Conservation (phyloP, 2,888 invertebrate genomes). For the Ypsolopha sequella region DNA sequence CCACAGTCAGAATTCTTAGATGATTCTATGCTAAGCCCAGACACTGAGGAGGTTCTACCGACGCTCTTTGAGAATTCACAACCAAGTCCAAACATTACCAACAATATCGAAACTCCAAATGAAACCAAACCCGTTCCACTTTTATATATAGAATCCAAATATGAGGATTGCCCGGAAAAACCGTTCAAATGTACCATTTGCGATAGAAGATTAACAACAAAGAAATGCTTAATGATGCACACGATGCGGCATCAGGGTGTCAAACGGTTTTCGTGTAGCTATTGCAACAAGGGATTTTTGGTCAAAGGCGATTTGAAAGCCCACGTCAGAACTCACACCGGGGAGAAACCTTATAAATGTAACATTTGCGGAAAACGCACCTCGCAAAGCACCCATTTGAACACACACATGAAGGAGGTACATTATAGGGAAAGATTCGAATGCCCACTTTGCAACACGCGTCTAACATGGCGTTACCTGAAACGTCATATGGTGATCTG, state of each 20-base stretch:
- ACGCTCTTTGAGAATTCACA: too few relatives aligned
- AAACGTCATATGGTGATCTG: too few relatives aligned
- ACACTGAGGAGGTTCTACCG: too few relatives aligned
- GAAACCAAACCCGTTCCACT: neutral
- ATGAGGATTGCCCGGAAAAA: neutral
- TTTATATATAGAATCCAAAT: neutral
- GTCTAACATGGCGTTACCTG: too few relatives aligned
- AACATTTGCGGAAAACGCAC: slow-evolving; percentile 14
- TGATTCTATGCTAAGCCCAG: too few relatives aligned
- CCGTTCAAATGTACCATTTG: neutral
- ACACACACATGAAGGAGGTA: neutral
- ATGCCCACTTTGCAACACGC: too few relatives aligned
- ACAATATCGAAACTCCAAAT: too few relatives aligned
- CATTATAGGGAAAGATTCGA: neutral
- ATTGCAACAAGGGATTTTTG: neutral
- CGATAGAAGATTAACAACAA: neutral
- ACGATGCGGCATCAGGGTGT: neutral
- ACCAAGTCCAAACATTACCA: too few relatives aligned
- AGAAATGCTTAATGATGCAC: neutral
- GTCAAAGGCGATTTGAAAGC: neutral
- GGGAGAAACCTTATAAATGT: slow-evolving; percentile 11
- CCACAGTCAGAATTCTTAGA: too few relatives aligned
- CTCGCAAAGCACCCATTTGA: slow-evolving; percentile 10
- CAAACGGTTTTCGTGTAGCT: neutral
- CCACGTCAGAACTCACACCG: slow-evolving; percentile 13